A percentile compares a stretch with the other conserved stretches of the same genome.
These are phyloP conservation scores for Ceyx cyanopectus DNA, from an alignment of 2,113 vertebrate species.

Conservation along the genomic window DNA sequence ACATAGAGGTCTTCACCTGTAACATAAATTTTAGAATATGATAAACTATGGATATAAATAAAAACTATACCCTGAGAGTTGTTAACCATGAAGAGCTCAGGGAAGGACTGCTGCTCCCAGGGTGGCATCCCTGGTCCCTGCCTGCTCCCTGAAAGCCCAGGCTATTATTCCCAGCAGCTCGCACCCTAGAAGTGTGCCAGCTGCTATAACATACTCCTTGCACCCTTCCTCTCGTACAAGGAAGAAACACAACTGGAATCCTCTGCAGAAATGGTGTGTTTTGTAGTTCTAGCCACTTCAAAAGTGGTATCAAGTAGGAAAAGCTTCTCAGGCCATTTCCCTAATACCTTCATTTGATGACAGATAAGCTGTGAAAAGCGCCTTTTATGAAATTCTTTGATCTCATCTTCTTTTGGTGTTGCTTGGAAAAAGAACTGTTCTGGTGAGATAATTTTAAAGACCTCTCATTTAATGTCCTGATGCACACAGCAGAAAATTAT, in stretches of 20 bases:
- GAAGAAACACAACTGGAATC: conserved; percentile 29
- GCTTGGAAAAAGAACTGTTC: conserved; percentile 52
- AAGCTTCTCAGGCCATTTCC: conserved; percentile 65
- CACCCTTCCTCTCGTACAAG: not conserved
- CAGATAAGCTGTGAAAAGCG: conserved; percentile 49
- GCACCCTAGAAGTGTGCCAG: not conserved
- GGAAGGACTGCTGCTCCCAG: not conserved
- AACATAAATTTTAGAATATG: not conserved
- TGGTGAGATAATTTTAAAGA: conserved; percentile 65
- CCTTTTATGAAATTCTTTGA: conserved; percentile 72
- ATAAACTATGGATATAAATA: not conserved
- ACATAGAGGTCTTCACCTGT: not conserved
- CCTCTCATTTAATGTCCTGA: conserved; percentile 54
- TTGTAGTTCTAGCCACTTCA: conserved; percentile 52
- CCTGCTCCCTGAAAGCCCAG: not conserved
- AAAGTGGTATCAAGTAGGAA: conserved; percentile 55
- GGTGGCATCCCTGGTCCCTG: rapidly evolving
- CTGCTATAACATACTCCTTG: rapidly evolving
- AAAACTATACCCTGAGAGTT: not conserved
- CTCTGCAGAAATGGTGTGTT: not conserved
- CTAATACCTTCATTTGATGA: conserved; percentile 72
- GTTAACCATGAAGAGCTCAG: not conserved
- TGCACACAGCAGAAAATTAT: conserved; percentile 40
- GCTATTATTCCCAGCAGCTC: rapidly evolving
- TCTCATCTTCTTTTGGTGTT: conserved; percentile 59